Evolutionary conservation across 2,888 invertebrate species (phyloP), one percentile per base, ranked within the genome.

Genomic region (Cacoxenus indagator): DNA sequence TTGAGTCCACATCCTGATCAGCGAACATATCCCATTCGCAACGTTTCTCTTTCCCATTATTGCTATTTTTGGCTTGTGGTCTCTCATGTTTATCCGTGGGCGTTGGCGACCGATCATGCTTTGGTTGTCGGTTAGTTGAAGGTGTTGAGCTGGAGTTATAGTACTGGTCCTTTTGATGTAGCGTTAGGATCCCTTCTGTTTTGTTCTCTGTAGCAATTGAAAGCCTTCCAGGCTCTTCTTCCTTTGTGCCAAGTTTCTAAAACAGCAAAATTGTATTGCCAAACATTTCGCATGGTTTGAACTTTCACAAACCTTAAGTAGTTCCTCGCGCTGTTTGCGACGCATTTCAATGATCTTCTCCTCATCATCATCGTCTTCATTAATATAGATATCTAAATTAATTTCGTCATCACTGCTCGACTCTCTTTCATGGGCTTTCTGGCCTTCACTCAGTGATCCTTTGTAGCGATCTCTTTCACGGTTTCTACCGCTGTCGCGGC

Each of bases 11-110:
- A 87, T 94, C 94, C 75, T 95, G 94, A 83, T 97, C 97, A 46
- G 97, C 96, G 89, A 97, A 96, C 94, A 96, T 96, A 83, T 96
- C 96, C 94, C 95, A 95, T 78, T 94, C 93, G 14, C 91, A 89
- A n/a, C 90, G 88, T 81, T 91, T 85, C 65, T 86, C 85, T 54
- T 85, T 85, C 22, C 26, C 27, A 29, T 26, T 61, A 3, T 73
- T 77, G 2, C 70, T 45, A 27, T 45, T 72, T 74, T 61, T 66
- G 46, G n/a, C 26, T 27, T 57, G 5, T 57, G 6, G 0, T 67
- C 26, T 31, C 67, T 76, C 14, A 37, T 64, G 31, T 62, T 57
- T 43, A 1, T 65, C 31, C 6, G 70, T 69, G 0, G 75, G 79
- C 0, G 79, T 69, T 2, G 73, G 73, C 9, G 78, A 69, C 8